These are phyloP conservation scores for Cairina moschata DNA, from an alignment of 2,113 vertebrate species.

Conservation along the genomic window DNA sequence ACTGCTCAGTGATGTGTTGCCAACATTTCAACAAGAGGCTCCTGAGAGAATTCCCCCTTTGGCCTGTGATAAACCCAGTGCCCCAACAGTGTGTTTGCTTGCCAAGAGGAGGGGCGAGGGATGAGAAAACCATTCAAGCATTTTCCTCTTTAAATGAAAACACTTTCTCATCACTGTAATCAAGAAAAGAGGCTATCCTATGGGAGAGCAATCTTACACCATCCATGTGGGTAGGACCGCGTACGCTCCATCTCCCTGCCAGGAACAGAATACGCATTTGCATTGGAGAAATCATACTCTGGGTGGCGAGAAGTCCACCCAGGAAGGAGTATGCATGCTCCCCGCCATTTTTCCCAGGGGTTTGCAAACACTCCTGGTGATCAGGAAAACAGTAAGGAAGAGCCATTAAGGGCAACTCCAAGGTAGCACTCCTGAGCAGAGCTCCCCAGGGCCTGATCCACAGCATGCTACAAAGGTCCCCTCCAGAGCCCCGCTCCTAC, in stretches of 20 bases:
- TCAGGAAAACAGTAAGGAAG: background rate
- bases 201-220: background rate
- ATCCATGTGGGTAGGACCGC: background rate
- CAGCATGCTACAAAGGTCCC: rapidly evolving
- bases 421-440: background rate
- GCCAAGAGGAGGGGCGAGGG: constrained; percentile 52
- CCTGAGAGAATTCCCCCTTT: constrained; percentile 43
- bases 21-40: constrained; percentile 50
- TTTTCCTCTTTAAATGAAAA: constrained; percentile 54
- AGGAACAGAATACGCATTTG: background rate
- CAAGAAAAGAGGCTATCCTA: background rate
- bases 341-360: background rate
- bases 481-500: background rate
- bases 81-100: background rate
- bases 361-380: background rate
- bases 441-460: background rate
- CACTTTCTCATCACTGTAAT: constrained; percentile 26
- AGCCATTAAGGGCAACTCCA: background rate
- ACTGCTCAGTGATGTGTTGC: constrained; percentile 57
- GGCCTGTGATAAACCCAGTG: constrained; percentile 55
- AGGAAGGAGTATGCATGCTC: background rate
- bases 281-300: background rate
- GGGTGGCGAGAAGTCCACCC: background rate
- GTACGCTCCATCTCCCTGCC: background rate
- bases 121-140: constrained; percentile 44